Evolutionary conservation across 2,113 vertebrate genomes (phyloP).

Genomic region (Isurus oxyrinchus): DNA sequence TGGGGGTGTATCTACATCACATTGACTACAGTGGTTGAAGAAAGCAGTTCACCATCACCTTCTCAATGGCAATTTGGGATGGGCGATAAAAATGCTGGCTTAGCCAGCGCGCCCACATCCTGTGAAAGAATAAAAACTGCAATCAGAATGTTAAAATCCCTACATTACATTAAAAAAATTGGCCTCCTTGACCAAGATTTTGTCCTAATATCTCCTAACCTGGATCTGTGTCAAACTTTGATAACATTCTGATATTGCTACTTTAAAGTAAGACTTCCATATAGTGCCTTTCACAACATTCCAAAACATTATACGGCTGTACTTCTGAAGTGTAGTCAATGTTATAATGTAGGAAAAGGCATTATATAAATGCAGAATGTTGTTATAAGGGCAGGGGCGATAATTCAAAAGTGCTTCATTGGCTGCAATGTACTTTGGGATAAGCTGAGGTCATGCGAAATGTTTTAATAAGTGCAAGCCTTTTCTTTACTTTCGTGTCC

Average conservation of each 20-base stretch:
- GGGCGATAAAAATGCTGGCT: too few species aligned
- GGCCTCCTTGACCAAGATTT: background rate
- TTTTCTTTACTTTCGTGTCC: background rate
- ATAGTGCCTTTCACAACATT: background rate
- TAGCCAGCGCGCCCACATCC: too few species aligned
- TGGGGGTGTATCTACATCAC: too few species aligned
- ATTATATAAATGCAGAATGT: background rate
- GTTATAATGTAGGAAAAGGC: background rate
- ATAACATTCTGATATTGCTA: background rate
- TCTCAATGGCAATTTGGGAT: too few species aligned
- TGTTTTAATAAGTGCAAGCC: background rate
- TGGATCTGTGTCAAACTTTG: background rate
- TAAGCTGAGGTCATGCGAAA: background rate
- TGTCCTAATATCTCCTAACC: background rate
- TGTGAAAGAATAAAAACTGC: too few species aligned
- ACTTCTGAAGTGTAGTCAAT: background rate
- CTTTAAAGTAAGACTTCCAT: background rate
- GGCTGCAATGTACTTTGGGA: background rate
- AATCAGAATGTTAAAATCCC: too few species aligned
- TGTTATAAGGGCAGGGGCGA: background rate
- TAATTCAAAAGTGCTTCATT: background rate
- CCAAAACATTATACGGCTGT: too few species aligned
- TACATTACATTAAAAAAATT: background rate
- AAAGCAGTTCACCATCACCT: too few species aligned
- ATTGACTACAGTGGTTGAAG: too few species aligned